Conservation (phyloP, 2,113 vertebrate genomes). For the Trichomycterus rosablanca region DNA sequence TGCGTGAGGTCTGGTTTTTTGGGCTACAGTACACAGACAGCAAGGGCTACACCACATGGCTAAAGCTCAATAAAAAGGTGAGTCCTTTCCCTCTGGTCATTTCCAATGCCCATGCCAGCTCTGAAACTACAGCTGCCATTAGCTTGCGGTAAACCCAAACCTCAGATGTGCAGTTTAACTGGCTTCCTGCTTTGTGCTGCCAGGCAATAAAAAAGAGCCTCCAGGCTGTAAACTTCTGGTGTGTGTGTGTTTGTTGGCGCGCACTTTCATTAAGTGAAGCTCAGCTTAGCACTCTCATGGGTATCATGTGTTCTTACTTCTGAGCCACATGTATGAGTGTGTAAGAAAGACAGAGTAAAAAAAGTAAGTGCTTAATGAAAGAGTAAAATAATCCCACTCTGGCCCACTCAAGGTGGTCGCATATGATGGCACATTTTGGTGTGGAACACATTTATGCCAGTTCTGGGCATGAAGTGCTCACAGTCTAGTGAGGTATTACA, state of each 20-base stretch:
- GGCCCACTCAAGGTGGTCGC: constrained; percentile 2
- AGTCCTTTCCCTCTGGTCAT: constrained; percentile 5
- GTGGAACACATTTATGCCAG: constrained; percentile 2
- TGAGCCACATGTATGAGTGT: background rate
- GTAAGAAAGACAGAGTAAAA: background rate
- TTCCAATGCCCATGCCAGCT: constrained; percentile 10
- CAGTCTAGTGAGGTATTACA: too few species aligned
- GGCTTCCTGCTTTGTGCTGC: constrained; percentile 25
- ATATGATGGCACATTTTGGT: constrained; percentile 38
- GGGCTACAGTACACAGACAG: constrained; percentile 95
- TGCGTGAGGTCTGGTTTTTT: constrained; percentile 98
- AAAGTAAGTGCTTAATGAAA: background rate
- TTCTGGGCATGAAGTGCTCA: background rate
- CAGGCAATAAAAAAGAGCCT: constrained; percentile 18
- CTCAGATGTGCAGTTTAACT: constrained; percentile 37
- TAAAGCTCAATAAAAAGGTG: constrained; percentile 98
- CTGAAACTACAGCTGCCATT: constrained; percentile 5
- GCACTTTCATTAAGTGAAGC: background rate
- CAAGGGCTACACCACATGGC: constrained; percentile 94
- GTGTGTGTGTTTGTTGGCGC: background rate
- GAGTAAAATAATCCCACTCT: background rate
- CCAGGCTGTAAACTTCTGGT: background rate
- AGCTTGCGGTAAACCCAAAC: constrained; percentile 1
- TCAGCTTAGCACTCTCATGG: background rate
- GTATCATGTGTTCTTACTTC: constrained; percentile 7